A percentile compares a stretch with the other conserved stretches of the same genome.
Evolutionary conservation across 2,113 vertebrate species (phyloP).

Genomic region (Empidonax alnorum): DNA sequence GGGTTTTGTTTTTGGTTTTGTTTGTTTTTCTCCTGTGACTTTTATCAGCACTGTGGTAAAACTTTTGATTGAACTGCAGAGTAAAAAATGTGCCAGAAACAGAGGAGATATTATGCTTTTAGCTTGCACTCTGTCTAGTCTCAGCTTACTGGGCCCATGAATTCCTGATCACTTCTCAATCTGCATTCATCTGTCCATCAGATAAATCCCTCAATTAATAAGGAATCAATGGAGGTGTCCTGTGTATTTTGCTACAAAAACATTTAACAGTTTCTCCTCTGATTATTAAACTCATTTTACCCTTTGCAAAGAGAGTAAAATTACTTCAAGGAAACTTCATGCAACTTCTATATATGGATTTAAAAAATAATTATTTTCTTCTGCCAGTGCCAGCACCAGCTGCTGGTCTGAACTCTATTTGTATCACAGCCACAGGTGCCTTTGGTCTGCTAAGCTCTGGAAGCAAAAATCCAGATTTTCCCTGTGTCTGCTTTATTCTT

Average conservation of each 20-base stretch:
- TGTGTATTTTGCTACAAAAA: background rate
- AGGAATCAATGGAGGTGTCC: background rate
- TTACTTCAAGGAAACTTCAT: background rate
- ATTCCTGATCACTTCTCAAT: background rate
- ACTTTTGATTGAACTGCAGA: background rate
- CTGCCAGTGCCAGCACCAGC: accelerated
- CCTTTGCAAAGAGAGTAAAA: background rate
- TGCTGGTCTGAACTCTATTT: background rate
- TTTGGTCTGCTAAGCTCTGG: background rate
- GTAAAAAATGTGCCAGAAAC: background rate
- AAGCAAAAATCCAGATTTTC: background rate
- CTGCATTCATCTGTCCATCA: background rate
- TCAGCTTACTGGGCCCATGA: background rate
- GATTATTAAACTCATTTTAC: background rate
- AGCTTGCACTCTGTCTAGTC: background rate
- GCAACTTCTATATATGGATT: background rate
- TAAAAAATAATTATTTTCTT: background rate
- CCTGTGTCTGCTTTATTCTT: background rate
- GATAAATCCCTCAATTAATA: background rate
- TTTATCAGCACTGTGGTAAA: background rate
- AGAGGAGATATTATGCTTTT: background rate
- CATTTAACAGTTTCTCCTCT: background rate
- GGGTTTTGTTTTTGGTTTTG: background rate
- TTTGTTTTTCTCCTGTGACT: background rate
- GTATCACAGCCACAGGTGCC: background rate